Percentiles rank a stretch among this genome's conserved stretches.
These are phyloP conservation scores for Camelus bactrianus DNA, from an alignment of 2,113 vertebrate genomes.

Conservation along the genomic window DNA sequence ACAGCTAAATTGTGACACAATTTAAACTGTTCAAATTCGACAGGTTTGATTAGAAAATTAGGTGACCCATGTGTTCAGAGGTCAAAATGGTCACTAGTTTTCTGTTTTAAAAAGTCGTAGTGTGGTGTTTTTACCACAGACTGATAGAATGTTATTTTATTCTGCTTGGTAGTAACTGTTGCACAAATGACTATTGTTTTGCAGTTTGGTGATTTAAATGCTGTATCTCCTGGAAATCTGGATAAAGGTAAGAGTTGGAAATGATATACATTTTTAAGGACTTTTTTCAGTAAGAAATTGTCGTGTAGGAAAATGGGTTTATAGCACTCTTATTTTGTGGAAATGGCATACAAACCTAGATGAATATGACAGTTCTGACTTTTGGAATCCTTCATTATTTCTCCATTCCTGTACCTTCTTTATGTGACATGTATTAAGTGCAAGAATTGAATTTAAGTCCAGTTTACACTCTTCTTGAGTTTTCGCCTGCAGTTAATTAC, in stretches of 20 bases:
- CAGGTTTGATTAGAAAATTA: conserved; percentile 68
- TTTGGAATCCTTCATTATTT: background rate
- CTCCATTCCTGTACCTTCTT: background rate
- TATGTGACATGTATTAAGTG: background rate
- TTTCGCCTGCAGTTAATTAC: background rate
- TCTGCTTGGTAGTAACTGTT: conserved; percentile 68
- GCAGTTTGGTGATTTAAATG: conserved; percentile 92
- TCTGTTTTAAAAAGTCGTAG: conserved; percentile 51
- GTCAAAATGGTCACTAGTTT: conserved; percentile 58
- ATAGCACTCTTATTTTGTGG: background rate
- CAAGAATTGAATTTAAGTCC: conserved; percentile 41
- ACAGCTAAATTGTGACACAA: conserved; percentile 73
- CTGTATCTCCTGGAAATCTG: conserved; percentile 91
- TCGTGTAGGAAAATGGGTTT: background rate
- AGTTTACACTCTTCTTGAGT: background rate
- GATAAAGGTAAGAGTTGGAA: conserved; percentile 89
- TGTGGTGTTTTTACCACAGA: conserved; percentile 6
- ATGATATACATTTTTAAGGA: background rate
- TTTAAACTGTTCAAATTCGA: conserved; percentile 68
- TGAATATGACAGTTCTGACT: background rate
- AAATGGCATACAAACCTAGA: background rate
- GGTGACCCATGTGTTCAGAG: conserved; percentile 61
- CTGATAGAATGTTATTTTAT: conserved; percentile 69
- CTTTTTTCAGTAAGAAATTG: conserved; percentile 9
- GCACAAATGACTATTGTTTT: conserved; percentile 80